Evolutionary conservation across 2,888 invertebrate species (phyloP), one percentile per base, ranked within the genome.

Genomic region (Oxycera nigricornis): DNA sequence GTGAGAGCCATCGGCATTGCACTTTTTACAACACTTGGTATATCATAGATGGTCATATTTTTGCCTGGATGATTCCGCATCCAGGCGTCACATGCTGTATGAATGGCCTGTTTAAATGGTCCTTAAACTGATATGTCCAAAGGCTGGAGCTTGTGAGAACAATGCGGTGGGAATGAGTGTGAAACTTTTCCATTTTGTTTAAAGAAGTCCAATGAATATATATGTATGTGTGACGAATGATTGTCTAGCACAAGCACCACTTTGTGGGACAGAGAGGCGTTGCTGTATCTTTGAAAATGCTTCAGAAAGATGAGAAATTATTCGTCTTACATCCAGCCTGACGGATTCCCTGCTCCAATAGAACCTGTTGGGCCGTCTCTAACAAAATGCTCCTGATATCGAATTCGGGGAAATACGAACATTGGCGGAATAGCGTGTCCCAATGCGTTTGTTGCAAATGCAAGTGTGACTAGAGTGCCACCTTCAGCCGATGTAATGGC

Each of bases 391-490:
- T 70, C 59, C 11, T 68, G 31, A 39, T 46, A 74, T 11, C 30
- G 41, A 14, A 20, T n/a, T 26, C n/a, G n/a, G n/a, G n/a, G n/a
- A n/a, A n/a, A n/a, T n/a, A n/a, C n/a, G n/a, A n/a, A n/a, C n/a
- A n/a, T n/a, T n/a, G n/a, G n/a, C n/a, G n/a, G n/a, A n/a, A n/a
- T n/a, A n/a, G n/a, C n/a, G n/a, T n/a, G n/a, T n/a, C n/a, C n/a
- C n/a, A n/a, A n/a, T n/a, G n/a, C n/a, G n/a, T 76, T 79, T 26
- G 82, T 79, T 28, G 80, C 80, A 28, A 77, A 30, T 70, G 78
- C 77, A 17, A 82, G 24, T 28, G 82, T 83, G 0, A 83, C 81
- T n/a, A 82, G 59, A 24, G 78, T 79, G 22, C 82, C 81, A n/a
- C n/a, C n/a, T n/a, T n/a, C n/a, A n/a, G n/a, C n/a, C n/a, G n/a